Evolutionary conservation across 2,113 vertebrate species (phyloP).

Genomic region (Gasterosteus nipponicus): DNA sequence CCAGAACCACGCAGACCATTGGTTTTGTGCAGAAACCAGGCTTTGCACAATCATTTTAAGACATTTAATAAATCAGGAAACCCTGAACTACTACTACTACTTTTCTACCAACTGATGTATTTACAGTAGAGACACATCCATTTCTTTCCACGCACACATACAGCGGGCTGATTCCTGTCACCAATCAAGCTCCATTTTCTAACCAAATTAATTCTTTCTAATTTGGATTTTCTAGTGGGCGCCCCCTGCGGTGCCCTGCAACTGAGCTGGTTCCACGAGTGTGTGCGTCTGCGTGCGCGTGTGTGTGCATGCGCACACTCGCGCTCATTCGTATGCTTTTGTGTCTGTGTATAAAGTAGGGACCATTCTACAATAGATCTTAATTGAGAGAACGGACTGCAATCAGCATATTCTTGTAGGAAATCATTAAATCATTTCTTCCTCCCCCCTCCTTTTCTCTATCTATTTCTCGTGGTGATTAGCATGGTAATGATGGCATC

Average conservation of each 20-base stretch:
- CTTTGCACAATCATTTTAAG: not conserved
- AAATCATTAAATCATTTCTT: slow-evolving; percentile 77
- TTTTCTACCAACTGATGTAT: slow-evolving; percentile 28
- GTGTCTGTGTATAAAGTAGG: slow-evolving; percentile 44
- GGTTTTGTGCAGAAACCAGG: not conserved
- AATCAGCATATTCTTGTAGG: slow-evolving; percentile 80
- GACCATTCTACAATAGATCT: slow-evolving; percentile 75
- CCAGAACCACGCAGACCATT: not conserved
- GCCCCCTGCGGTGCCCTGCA: slow-evolving; percentile 69
- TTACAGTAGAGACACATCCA: slow-evolving; percentile 11
- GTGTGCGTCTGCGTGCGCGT: slow-evolving; percentile 8
- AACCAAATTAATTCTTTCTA: slow-evolving; percentile 81
- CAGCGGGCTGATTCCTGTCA: slow-evolving; percentile 64
- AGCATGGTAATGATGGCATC: slow-evolving; percentile 72
- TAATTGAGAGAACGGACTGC: slow-evolving; percentile 81
- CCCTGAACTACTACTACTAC: not conserved
- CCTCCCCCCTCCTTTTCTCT: slow-evolving; percentile 62
- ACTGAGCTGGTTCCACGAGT: slow-evolving; percentile 57
- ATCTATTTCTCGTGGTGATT: slow-evolving; percentile 66
- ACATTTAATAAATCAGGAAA: not conserved
- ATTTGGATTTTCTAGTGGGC: slow-evolving; percentile 77
- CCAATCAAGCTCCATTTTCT: slow-evolving; percentile 81
- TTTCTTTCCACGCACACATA: slow-evolving; percentile 16
- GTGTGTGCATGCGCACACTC: slow-evolving; percentile 10
- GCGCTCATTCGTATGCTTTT: slow-evolving; percentile 22